These are phyloP conservation scores for Drosophila rubida DNA, from an alignment of 2,888 invertebrate species.

Conservation along the genomic window DNA sequence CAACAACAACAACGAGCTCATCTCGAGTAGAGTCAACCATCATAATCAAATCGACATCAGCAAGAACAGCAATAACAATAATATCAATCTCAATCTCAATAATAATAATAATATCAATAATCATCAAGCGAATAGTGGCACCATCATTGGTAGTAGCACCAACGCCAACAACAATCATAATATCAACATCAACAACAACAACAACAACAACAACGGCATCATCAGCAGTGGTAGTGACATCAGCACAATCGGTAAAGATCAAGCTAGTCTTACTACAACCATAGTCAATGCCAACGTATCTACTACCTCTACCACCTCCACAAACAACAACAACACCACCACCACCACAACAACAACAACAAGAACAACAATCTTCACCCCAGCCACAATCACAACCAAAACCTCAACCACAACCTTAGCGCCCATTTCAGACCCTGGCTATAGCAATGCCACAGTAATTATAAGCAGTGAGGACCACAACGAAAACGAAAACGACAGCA, in stretches of 20 bases:
- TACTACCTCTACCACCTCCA: constrained; percentile 19
- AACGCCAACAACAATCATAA: constrained; percentile 80
- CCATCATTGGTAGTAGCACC: constrained; percentile 84
- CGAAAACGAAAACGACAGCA: constrained; percentile 18
- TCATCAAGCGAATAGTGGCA: constrained; percentile 84
- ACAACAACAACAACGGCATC: constrained; percentile 79
- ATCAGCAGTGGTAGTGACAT: constrained; percentile 82
- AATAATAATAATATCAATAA: constrained; percentile 76
- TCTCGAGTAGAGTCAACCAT: constrained; percentile 78
- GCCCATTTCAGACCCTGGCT: constrained; percentile 28
- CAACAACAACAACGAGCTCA: constrained; percentile 75
- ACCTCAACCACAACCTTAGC: constrained; percentile 15
- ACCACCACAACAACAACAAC: constrained; percentile 23
- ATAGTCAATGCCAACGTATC: constrained; percentile 54
- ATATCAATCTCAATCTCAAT: constrained; percentile 54
- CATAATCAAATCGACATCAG: constrained; percentile 76
- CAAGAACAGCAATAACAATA: constrained; percentile 70
- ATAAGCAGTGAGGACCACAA: constrained; percentile 22
- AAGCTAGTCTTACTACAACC: constrained; percentile 64
- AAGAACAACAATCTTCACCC: constrained; percentile 1
- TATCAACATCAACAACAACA: constrained; percentile 63
- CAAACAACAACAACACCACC: constrained; percentile 25
- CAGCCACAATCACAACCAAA: neutral
- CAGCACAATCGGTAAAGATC: constrained; percentile 84
- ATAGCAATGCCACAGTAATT: constrained; percentile 12